Evolutionary conservation across 1,140 invertebrate species (phyloP), one percentile per base, ranked within the genome.

Genomic region (Heliothis virescens): DNA sequence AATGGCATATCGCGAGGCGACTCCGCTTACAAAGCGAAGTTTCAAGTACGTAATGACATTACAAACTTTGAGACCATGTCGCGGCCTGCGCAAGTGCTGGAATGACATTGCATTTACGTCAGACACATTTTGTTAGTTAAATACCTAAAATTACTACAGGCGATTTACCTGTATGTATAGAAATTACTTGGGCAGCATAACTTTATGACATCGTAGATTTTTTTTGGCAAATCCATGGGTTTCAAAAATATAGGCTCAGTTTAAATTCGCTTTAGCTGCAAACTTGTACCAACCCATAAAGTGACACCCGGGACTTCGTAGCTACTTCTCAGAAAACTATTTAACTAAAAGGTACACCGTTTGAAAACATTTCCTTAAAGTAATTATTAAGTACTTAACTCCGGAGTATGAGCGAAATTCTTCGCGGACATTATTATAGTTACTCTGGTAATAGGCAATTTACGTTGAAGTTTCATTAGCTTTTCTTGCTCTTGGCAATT

Each of bases 271-370:
- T 18, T 65, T 12, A 34, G 47, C 41, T 21, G 29, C 13, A 16
- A 57, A 29, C 29, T 65, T 81, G 52, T 9, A 47, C 77, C 82
- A 80, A n/a, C 71, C 73, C 29, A 29, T 63, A 71, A 78, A 83
- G 65, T 82, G 81, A 84, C 81, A 81, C 67, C 86, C 77, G 53
- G 50, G 57, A 47, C 72, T 53, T 41, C 47, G 29, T 80, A 59
- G 59, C 29, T 71, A 82, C 74, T 84, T 79, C 50, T 53, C 72
- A 65, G 71, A 80, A 84, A 84, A 84, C 83, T 84, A 82, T 84
- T 84, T 87, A 88, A 86, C 85, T 89, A 88, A 87, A 89, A 87
- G 89, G 87, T 85, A 89, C 81, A 86, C 82, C 85, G 87, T 83
- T 86, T 88, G 81, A 85, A 88, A 90, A 90, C 86, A 87, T 90